phyloP scores from a whole-genome alignment of 1,140 invertebrate genomes.

The Nephila pilipes region DNA sequence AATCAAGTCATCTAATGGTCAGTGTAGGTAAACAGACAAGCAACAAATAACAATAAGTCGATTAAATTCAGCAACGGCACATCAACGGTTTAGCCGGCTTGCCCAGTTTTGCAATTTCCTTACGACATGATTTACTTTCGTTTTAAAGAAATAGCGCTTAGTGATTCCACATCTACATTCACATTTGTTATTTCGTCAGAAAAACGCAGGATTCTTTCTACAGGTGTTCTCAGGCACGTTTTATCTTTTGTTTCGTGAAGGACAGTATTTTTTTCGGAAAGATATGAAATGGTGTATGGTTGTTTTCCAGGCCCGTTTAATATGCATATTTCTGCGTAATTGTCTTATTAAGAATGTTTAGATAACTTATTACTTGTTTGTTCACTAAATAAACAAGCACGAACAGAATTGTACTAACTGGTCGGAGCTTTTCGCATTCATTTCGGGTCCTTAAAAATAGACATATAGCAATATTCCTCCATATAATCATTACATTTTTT shows the following conservation, averaged over 20 bases:
- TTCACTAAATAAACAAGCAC: no score
- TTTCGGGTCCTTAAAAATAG: no score
- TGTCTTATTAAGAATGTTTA: no score
- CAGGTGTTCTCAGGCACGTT: not conserved
- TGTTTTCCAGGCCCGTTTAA: no score
- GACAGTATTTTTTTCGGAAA: not conserved
- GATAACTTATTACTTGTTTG: no score
- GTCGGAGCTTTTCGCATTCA: no score
- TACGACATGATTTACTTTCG: not conserved
- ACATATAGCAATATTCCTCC: no score
- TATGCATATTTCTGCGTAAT: no score
- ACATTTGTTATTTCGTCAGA: constrained; percentile 19
- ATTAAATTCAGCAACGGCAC: not conserved
- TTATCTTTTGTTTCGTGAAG: not conserved
- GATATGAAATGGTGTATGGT: no score
- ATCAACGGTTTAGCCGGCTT: not conserved
- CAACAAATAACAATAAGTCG: not conserved
- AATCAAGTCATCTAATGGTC: constrained; percentile 1
- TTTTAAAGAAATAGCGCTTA: not conserved
- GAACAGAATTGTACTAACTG: no score
- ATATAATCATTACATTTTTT: no score
- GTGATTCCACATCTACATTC: constrained; percentile 6
- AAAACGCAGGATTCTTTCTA: constrained; percentile 4
- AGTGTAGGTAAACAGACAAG: not conserved
- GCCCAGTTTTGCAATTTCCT: not conserved